These are phyloP conservation scores for Argyra leucocephala DNA, from an alignment of 2,888 invertebrate genomes.

Conservation along the genomic window DNA sequence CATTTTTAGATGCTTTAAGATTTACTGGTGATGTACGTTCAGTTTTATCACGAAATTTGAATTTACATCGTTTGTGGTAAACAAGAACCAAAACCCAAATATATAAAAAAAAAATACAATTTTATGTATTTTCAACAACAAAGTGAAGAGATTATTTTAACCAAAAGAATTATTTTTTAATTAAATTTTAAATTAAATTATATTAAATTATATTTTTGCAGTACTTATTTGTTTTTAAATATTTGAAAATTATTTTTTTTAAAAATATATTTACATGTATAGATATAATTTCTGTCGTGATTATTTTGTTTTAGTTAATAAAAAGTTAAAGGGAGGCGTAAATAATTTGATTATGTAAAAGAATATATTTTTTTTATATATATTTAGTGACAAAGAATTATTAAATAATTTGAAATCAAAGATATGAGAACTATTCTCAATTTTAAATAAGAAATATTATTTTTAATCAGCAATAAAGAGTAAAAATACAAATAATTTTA, in stretches of 20 bases:
- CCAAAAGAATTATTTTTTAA: background rate
- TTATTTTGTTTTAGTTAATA: background rate
- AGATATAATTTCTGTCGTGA: background rate
- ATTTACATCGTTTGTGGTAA: conserved; percentile 77
- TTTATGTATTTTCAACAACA: background rate
- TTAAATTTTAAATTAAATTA: background rate
- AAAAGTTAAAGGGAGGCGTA: background rate
- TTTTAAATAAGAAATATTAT: background rate
- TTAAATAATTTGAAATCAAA: conserved; percentile 3
- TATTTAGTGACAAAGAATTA: background rate
- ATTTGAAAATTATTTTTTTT: background rate
- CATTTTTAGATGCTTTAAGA: conserved; percentile 87
- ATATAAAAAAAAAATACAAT: background rate
- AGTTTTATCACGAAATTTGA: conserved; percentile 78
- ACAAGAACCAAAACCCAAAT: background rate
- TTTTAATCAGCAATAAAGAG: background rate
- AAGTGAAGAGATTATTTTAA: background rate
- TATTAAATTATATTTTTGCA: conserved; percentile 2
- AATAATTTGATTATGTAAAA: background rate
- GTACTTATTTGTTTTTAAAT: conserved; percentile 5
- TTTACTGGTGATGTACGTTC: conserved; percentile 91
- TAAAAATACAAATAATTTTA: background rate
- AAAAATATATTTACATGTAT: background rate
- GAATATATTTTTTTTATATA: background rate
- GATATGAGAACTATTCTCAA: background rate